A percentile compares a stretch with the other conserved stretches of the same genome.
These are phyloP conservation scores for Drosophila lacteicornis DNA, from an alignment of 1,140 invertebrate genomes.

Conservation along the genomic window DNA sequence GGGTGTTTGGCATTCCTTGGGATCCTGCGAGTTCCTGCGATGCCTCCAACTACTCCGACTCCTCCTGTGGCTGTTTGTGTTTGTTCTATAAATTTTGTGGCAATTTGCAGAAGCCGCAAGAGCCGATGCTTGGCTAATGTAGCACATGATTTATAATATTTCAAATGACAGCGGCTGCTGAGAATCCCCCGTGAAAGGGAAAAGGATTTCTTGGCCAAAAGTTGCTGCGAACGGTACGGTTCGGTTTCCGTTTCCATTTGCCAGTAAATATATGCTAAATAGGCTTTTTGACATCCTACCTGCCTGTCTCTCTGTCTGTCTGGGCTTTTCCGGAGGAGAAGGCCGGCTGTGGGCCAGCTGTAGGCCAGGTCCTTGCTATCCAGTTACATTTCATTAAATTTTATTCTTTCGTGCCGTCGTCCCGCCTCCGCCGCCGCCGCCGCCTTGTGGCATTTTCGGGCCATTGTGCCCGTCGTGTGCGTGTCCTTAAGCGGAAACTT, in stretches of 20 bases:
- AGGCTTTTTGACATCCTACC: slow-evolving; percentile 83
- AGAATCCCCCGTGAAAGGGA: slow-evolving; percentile 43
- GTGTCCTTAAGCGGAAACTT: slow-evolving; percentile 82
- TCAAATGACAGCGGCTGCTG: slow-evolving; percentile 65
- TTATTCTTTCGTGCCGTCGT: slow-evolving; percentile 79
- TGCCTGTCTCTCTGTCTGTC: slow-evolving; percentile 35
- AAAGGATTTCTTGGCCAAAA: slow-evolving; percentile 66
- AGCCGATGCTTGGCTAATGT: slow-evolving; percentile 76
- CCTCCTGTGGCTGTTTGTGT: slow-evolving; percentile 38
- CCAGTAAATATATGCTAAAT: slow-evolving; percentile 81
- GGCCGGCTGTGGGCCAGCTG: slow-evolving; percentile 32
- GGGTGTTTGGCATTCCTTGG: slow-evolving; percentile 16
- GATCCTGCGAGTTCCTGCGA: background rate
- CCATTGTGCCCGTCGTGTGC: slow-evolving; percentile 48
- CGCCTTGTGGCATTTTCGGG: slow-evolving; percentile 52
- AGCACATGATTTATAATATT: slow-evolving; percentile 84
- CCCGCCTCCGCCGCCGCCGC: background rate
- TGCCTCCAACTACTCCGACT: background rate
- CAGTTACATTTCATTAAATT: slow-evolving; percentile 84
- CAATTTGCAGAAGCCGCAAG: slow-evolving; percentile 71
- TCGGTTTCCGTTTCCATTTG: slow-evolving; percentile 30
- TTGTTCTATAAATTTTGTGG: slow-evolving; percentile 76
- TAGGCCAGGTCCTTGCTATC: slow-evolving; percentile 47
- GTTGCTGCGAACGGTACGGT: slow-evolving; percentile 5
- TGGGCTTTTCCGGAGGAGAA: slow-evolving; percentile 11